Evolutionary conservation across 2,888 invertebrate genomes (phyloP), one percentile per base, ranked within the genome.

Genomic region (Epistrophella euchroma): DNA sequence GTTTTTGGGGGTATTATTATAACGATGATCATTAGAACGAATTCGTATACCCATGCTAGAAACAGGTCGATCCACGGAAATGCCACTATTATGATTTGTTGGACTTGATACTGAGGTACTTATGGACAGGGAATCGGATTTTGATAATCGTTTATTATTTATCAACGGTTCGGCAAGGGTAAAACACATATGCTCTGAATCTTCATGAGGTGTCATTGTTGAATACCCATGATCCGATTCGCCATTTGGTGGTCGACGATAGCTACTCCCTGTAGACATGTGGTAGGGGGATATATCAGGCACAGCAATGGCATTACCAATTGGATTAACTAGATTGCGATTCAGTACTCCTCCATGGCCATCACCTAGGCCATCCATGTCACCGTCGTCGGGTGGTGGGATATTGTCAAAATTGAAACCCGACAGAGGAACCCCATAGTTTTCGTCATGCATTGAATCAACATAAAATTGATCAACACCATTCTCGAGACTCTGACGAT

Each of bases 151-250:
- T 88, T 92, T 94, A 81, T 94, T 93, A 64, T 93, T 91, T 82
- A 95, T 92, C 45, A 94, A 93, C 0, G 95, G 95, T 89, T 95
- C 96, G 62, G 95, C 94, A 10, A 95, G 93, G 22, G 95, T 96
- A 88, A 96, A 96, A 10, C 96, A 96, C 88, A 96, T 95, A 88
- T 96, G 96, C 90, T 97, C 97, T 1, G 96, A 97, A 90, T 97
- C 97, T 90, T 97, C 97, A 89, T 97, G 97, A 1, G 97, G 97
- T 0, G 97, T 97, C 97, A 97, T 97, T 0, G 97, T 97, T 4
- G 97, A 97, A 92, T 98, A 98, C 2, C 98, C 98, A 90, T 98
- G 97, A 93, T 98, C 98, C n/a, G 97, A 97, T 87, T 92, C 92
- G 17, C 92, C 92, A 88, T 92, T 92, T 4, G 96, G 95, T 19